These are phyloP conservation scores for Dendrolimus kikuchii DNA, from an alignment of 1,140 invertebrate species.

Conservation along the genomic window DNA sequence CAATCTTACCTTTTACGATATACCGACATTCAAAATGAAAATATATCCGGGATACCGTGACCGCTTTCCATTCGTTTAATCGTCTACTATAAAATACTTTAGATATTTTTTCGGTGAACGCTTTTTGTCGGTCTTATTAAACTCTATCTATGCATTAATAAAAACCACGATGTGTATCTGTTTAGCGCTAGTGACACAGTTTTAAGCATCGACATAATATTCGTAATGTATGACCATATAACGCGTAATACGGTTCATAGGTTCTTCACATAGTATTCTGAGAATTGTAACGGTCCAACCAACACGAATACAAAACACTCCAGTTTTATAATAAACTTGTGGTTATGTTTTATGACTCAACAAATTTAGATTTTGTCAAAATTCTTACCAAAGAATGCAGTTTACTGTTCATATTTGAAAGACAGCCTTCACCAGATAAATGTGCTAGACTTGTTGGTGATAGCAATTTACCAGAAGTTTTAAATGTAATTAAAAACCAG, in stretches of 20 bases:
- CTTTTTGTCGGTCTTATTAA: conserved; percentile 40
- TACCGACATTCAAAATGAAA: conserved; percentile 18
- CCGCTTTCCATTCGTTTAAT: conserved; percentile 24
- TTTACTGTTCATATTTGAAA: conserved; percentile 2
- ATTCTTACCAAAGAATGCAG: conserved; percentile 10
- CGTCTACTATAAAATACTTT: conserved; percentile 7
- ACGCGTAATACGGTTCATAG: conserved; percentile 46
- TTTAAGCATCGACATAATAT: conserved; percentile 48
- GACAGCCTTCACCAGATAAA: background rate
- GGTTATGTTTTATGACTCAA: conserved; percentile 35
- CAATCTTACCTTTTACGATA: conserved; percentile 26
- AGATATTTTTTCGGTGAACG: background rate
- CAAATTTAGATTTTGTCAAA: conserved; percentile 48
- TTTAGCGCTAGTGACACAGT: conserved; percentile 46
- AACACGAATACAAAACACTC: conserved; percentile 43
- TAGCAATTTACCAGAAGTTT: conserved; percentile 5
- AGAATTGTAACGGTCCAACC: conserved; percentile 50
- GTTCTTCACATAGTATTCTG: conserved; percentile 37
- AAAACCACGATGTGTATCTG: conserved; percentile 41
- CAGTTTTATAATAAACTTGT: conserved; percentile 45
- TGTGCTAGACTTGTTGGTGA: background rate
- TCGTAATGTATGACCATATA: conserved; percentile 44
- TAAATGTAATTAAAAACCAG: too few relatives aligned
- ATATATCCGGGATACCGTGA: conserved; percentile 27
- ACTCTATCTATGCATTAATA: conserved; percentile 25